Evolutionary conservation across 2,797 vertebrate species (phyloP), one percentile per base, ranked within the genome.

Genomic region (Fundulus diaphanus): DNA sequence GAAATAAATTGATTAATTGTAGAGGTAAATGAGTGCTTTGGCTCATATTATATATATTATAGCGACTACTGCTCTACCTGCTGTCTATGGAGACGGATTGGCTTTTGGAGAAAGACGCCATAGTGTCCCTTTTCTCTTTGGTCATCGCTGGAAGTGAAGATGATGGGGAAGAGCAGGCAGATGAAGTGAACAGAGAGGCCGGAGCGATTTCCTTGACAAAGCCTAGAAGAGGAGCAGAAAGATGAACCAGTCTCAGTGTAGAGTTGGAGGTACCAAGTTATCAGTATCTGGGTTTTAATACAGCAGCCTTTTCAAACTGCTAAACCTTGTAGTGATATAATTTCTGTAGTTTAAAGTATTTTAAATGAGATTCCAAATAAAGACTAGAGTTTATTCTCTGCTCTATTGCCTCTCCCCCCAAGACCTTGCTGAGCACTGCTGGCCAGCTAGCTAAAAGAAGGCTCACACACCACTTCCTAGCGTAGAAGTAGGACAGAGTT

Each of bases 1-100:
- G 24, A 40, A 52, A 40, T 27, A 0, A 48, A 5, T 20, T 3
- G 27, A 3, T 18, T 48, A 48, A 46, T 5, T 20, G 20, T 1
- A 29, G 31, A 46, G 11, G 15, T 33, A 73, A 73, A 57, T 37
- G 1, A 46, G 12, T 68, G 12, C 12, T 42, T 51, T 9, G 1
- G 4, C 5, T 42, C 24, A 70, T 12, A 33, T 40, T 27, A 71
- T 27, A 24, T 27, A 7, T 18, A 46, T 12, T 33, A 22, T 18
- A n/a, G n/a, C n/a, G n/a, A 22, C 18, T 15, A 51, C 7, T 29
- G 4, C 18, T 71, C 12, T 84, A 94, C 90, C 95, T 97, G 97
- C 95, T 96, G 87, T 97, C 97, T 73, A 94, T 87, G 33, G 95
- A 90, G 72, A 95, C 81, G 0, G 96, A 95, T 31, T 96, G 90